Conservation (phyloP, 2,113 vertebrate species). For the Todiramphus chloris region DNA sequence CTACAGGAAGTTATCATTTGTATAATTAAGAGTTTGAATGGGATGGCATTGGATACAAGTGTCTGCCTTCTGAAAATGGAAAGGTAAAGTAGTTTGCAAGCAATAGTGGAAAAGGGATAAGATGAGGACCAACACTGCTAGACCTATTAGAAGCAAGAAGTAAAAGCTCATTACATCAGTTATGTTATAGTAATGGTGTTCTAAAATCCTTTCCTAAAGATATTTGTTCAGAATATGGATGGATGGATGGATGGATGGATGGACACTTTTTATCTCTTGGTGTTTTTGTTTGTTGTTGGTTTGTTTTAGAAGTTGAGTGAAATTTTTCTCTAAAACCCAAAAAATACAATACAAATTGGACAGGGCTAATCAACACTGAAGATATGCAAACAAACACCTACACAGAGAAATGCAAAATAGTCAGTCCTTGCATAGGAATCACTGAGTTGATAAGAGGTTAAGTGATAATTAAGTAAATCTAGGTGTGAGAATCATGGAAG, state of each 20-base stretch:
- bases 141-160: background rate
- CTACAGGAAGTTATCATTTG: background rate
- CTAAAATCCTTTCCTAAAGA: background rate
- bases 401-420: background rate
- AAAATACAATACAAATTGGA: background rate
- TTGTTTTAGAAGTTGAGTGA: background rate
- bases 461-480: background rate
- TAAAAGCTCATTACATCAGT: background rate
- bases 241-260: background rate
- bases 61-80: background rate
- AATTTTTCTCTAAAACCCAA: background rate
- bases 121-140: background rate
- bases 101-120: background rate
- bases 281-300: no score
- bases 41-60: background rate
- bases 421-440: background rate
- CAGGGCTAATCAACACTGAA: background rate
- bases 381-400: fast-evolving
- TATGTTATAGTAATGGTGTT: background rate
- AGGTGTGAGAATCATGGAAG: background rate
- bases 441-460: background rate
- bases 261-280: background rate
- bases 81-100: background rate
- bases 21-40: background rate
- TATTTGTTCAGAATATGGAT: background rate